A percentile compares a stretch with the other conserved stretches of the same genome.
These are phyloP conservation scores for Liasis olivaceus DNA, from an alignment of 2,797 vertebrate genomes.

Conservation along the genomic window DNA sequence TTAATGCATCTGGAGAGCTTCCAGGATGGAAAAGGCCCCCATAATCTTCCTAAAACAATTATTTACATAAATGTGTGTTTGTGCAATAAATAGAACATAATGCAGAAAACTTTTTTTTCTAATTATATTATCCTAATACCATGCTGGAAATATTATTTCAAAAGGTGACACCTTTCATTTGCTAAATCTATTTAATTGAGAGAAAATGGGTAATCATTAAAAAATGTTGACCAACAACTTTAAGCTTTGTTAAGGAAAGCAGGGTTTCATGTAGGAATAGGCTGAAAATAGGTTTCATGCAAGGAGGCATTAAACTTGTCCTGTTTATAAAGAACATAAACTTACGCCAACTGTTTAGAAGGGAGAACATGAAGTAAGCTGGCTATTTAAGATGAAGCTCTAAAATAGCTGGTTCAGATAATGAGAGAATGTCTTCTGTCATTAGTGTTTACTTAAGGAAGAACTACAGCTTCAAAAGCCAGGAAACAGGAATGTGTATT, in stretches of 20 bases:
- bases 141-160: background rate
- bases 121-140: background rate
- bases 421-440: constrained; percentile 51
- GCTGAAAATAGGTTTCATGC: constrained; percentile 14
- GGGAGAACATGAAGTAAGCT: constrained; percentile 44
- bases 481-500: constrained; percentile 35
- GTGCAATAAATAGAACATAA: background rate
- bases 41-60: background rate
- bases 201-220: constrained; percentile 9
- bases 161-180: background rate
- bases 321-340: constrained; percentile 46
- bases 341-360: constrained; percentile 52
- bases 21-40: background rate
- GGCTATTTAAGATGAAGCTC: constrained; percentile 45
- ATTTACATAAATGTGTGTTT: background rate
- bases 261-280: background rate
- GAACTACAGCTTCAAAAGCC: constrained; percentile 35
- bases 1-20: background rate
- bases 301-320: constrained; percentile 10
- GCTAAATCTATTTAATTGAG: background rate
- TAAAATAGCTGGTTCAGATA: constrained; percentile 59
- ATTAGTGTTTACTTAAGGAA: constrained; percentile 60
- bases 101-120: background rate
- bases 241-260: fast-evolving
- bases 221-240: constrained; percentile 27